Evolutionary conservation across 2,113 vertebrate genomes (phyloP), one percentile per base, ranked within the genome.

Genomic region (Hippocampus zosterae): DNA sequence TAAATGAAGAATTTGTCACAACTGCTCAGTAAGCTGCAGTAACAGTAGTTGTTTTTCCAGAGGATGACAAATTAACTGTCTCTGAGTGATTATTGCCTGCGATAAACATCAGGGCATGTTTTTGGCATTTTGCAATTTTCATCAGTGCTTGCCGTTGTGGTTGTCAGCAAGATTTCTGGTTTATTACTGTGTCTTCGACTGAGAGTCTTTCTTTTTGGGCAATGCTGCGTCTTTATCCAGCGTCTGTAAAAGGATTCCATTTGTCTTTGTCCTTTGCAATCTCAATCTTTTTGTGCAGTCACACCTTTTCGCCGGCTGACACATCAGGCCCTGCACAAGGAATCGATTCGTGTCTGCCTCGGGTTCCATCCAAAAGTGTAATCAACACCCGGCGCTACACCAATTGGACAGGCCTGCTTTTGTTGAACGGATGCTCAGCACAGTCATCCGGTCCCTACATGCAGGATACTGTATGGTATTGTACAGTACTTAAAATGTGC

Each of bases 321-420:
- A 81, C 83, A 80, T 83, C 83, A 42, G 76, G 75, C 74, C 70
- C 71, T 46, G 62, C 76, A 67, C 59, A 69, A 62, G 75, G 62
- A 85, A 88, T 88, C 84, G 75, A 83, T 88, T 37, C 82, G 61
- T 41, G 69, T 84, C 81, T 80, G 73, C 76, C 55, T 80, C 70
- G n/a, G 81, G 77, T 87, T 85, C 78, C 84, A 71, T 87, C n/a
- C 52, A 82, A 83, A 72, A 55, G 63, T 76, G 41, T 70, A 65
- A 88, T 85, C 86, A 82, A 74, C 78, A 65, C 71, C 69, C 69
- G 72, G 11, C 46, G n/a, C 65, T 76, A 68, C 60, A 71, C n/a
- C 21, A 16, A 23, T 23, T 55, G 52, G 21, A 55, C 46, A 5
- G 46, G 59, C 78, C 52, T 70, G 69, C 21, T 70, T 21, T 67